Base-by-base conservation (phyloP, 1,140 invertebrate genomes). In the Conus ventricosus region DNA sequence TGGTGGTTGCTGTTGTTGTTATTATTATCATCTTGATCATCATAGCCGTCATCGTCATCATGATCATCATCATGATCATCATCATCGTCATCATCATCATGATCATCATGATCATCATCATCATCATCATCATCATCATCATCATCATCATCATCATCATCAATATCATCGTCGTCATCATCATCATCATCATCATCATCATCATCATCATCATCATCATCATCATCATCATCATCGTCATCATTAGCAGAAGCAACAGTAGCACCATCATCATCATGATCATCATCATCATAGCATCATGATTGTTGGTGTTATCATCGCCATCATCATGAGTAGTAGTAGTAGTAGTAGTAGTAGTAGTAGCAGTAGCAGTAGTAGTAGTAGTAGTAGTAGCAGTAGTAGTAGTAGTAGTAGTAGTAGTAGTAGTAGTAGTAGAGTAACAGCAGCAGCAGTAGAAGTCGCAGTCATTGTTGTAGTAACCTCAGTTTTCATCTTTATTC, bases 11-110 rank as follows among this genome's bases (percentile, higher is more conserved):
- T 39, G 39, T 39, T 39, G 39, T 96, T 96, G 80, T 97, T 99
- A 60, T 99, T 99, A 96, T 99, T 63, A 97, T 97, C 95, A 96
- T 99, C 63, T 97, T 97, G 78, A 99, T 99, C 89, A 75, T 75
- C 71, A 75, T 75, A 20, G 25, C 25, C 71, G 25, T 75, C 71
- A 3, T 75, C 71, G 4, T 75, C 71, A 75, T 75, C 71, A 75
- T 75, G 17, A 75, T 75, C 71, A 75, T 75, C 71, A 75, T 75
- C 54, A 54, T 85, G 20, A 54, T 57, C 84, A 39, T 57, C 54
- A 54, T 53, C 20, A 75, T 75, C 1, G 4, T 75, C 71, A 75
- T 75, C 71, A 75, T 75, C 71, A 75, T 39, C 39, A 39, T 39
- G 0, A 39, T 39, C 39, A 39, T 39, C 39, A 39, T 39, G 0